Evolutionary conservation across 2,888 invertebrate species (phyloP).

Genomic region (Eucera pruinosa): DNA sequence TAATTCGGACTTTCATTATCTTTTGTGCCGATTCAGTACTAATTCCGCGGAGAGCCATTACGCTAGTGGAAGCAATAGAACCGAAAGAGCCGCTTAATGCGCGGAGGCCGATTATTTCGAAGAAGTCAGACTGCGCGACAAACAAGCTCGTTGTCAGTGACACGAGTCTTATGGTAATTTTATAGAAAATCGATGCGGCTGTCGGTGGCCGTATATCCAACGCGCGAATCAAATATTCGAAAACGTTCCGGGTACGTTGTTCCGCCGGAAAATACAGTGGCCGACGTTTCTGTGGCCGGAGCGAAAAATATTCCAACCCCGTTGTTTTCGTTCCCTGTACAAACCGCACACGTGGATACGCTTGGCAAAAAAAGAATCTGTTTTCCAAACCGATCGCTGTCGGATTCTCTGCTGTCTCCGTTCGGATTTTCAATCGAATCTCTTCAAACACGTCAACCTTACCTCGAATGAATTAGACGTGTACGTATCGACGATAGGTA

Average conservation of each 20-base stretch:
- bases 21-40: background rate
- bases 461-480: too few relatives aligned
- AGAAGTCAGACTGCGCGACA: slow-evolving; percentile 17
- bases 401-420: background rate
- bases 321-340: slow-evolving; percentile 39
- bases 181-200: slow-evolving; percentile 76
- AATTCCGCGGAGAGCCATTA: slow-evolving; percentile 1
- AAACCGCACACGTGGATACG: slow-evolving; percentile 11
- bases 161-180: slow-evolving; percentile 76
- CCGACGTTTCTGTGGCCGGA: slow-evolving; percentile 16
- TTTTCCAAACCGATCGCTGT: slow-evolving; percentile 45
- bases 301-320: slow-evolving; percentile 48
- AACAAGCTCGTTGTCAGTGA: slow-evolving; percentile 58
- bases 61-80: background rate
- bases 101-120: slow-evolving; percentile 28
- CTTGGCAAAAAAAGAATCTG: slow-evolving; percentile 33
- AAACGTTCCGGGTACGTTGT: slow-evolving; percentile 51
- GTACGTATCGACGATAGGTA: too few relatives aligned
- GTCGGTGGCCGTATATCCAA: slow-evolving; percentile 7
- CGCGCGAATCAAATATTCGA: slow-evolving; percentile 58
- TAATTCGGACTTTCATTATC: background rate
- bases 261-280: slow-evolving; percentile 62
- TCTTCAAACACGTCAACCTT: background rate
- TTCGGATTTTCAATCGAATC: background rate
- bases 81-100: slow-evolving; percentile 31